A percentile compares a stretch with the other conserved stretches of the same genome.
phyloP scores from a whole-genome alignment of 2,888 invertebrate genomes.

The Ophraella communa region DNA sequence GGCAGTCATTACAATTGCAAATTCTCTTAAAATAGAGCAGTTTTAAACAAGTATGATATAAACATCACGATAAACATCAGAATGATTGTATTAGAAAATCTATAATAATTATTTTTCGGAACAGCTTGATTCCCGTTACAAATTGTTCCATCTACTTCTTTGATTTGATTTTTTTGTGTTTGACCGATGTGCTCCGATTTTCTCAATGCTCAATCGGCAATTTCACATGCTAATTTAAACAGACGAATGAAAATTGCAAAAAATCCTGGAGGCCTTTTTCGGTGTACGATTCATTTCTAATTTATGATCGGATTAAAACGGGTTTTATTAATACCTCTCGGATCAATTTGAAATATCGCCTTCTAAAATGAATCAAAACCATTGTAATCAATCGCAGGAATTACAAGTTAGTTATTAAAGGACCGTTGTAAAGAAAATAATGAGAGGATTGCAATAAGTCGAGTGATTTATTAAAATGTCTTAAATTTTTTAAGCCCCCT shows the following conservation, averaged over 20 bases:
- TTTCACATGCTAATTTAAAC: constrained; percentile 1
- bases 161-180: background rate
- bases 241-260: background rate
- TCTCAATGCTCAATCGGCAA: background rate
- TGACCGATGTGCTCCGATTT: background rate
- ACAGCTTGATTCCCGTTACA: background rate
- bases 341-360: background rate
- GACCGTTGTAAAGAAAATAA: too few relatives aligned
- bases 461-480: too few relatives aligned
- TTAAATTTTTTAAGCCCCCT: too few relatives aligned
- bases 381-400: background rate
- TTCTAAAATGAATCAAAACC: background rate
- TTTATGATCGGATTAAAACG: constrained; percentile 4
- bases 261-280: background rate
- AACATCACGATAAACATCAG: too few relatives aligned
- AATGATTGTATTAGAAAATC: too few relatives aligned
- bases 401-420: too few relatives aligned
- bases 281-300: background rate
- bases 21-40: too few relatives aligned
- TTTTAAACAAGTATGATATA: too few relatives aligned
- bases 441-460: too few relatives aligned
- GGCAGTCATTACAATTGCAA: too few relatives aligned
- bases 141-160: background rate
- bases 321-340: background rate
- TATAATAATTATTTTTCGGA: too few relatives aligned